A percentile compares a stretch with the other conserved stretches of the same genome.
Conservation (phyloP, 2,797 vertebrate species). For the Anguilla pacifica region DNA sequence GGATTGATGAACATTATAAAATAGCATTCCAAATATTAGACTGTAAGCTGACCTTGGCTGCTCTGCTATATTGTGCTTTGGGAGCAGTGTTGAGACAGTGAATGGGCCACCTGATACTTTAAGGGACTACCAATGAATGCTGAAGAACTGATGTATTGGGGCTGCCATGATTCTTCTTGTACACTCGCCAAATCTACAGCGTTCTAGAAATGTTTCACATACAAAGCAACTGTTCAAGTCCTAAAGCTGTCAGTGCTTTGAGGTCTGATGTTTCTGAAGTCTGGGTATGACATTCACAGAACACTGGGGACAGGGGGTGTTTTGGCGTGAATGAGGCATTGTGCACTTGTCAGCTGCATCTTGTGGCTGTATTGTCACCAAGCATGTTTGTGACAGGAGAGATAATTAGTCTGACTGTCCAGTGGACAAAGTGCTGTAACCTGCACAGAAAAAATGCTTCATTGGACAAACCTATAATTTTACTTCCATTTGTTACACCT, state of each 20-base stretch:
- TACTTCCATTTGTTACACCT: too few species aligned
- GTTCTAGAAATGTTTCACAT: not conserved
- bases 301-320: not conserved
- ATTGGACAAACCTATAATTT: too few species aligned
- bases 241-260: slow-evolving; percentile 11
- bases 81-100: not conserved
- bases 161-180: not conserved
- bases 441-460: not conserved
- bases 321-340: not conserved
- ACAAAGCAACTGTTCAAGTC: not conserved
- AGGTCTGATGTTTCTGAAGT: not conserved
- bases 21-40: too few species aligned
- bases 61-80: not conserved
- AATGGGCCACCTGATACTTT: not conserved
- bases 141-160: not conserved
- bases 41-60: too few species aligned
- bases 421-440: not conserved
- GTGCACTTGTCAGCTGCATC: not conserved
- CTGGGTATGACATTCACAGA: not conserved
- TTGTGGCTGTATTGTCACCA: not conserved
- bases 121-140: not conserved
- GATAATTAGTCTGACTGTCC: not conserved
- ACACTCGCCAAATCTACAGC: not conserved
- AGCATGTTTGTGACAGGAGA: not conserved
- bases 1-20: too few species aligned